Conservation (phyloP, 2,797 vertebrate genomes). For the Merluccius polli region DNA sequence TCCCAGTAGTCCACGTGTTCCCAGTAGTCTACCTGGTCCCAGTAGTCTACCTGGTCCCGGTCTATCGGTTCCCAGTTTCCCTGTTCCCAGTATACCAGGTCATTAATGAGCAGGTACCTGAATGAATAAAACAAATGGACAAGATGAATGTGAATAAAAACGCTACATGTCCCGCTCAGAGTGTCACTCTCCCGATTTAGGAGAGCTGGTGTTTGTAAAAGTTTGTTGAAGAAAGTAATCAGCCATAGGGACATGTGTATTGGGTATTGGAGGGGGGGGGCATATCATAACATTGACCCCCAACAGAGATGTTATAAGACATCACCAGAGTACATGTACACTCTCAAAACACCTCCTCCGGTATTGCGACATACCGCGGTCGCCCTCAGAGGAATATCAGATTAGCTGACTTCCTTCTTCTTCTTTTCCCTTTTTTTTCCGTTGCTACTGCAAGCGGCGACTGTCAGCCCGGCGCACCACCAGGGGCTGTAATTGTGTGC, state of each 20-base stretch:
- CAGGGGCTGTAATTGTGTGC: background rate
- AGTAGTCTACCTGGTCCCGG: no score
- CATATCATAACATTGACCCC: background rate
- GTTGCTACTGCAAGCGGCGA: background rate
- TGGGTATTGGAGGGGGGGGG: no score
- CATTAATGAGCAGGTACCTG: no score
- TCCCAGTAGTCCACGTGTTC: no score
- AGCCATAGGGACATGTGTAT: background rate
- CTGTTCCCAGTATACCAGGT: no score
- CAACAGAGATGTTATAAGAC: background rate
- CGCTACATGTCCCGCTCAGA: background rate
- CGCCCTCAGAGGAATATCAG: background rate
- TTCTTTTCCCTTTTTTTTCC: background rate
- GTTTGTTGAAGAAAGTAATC: background rate
- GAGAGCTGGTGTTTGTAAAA: background rate
- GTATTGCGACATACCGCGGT: background rate
- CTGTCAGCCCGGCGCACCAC: background rate
- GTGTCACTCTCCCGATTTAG: background rate
- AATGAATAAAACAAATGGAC: no score
- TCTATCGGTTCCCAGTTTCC: no score
- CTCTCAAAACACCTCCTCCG: background rate
- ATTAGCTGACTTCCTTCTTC: conserved; percentile 8
- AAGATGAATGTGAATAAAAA: no score
- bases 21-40: no score
- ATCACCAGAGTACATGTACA: background rate